Base-by-base conservation (phyloP, 1,140 invertebrate species). In the Zaprionus vittiger region DNA sequence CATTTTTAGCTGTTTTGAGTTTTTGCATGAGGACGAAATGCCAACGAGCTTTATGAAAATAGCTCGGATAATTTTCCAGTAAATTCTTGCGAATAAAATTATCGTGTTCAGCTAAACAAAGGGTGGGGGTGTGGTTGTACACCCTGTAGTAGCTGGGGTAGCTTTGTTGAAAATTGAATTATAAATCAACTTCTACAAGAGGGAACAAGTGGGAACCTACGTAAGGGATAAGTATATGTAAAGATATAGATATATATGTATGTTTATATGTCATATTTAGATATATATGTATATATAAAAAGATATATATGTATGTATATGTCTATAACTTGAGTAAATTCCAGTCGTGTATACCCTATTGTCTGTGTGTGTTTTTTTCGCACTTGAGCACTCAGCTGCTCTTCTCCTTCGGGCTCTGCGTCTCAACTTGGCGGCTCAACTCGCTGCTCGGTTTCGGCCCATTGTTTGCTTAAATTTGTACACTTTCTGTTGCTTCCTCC, bases 401-500 rank as follows among this genome's bases (percentile, higher is more conserved):
- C 57, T 59, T 37, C 63, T 60, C 4, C 20, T 15, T 61, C 5
- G 14, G 11, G 15, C 57, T n/a, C 44, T 17, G 37, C 59, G 37
- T 47, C 47, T 28, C n/a, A 41, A 41, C 28, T 60, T 60, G 28
- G 28, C 64, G 55, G 56, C 72, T 67, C 44, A 73, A 22, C 41
- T 55, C 37, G 62, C 28, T 77, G 68, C 70, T 73, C 70, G 69
- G 74, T 61, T 73, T 73, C 74, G 62, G 77, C 89, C 78, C 84
- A 83, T 89, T 86, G 83, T 89, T 86, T 86, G 84, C 77, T 83
- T 80, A 87, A 80, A 87, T 86, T 89, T 89, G 84, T 78, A 80
- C 83, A 89, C 80, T 83, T 89, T 75, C 80, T 68, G 34, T 52
- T 49, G 34, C 77, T 28, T 5, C 67, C 34, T 2, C 9, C 20